Evolutionary conservation across 2,888 invertebrate species (phyloP).

Genomic region (Drosophila colorata): DNA sequence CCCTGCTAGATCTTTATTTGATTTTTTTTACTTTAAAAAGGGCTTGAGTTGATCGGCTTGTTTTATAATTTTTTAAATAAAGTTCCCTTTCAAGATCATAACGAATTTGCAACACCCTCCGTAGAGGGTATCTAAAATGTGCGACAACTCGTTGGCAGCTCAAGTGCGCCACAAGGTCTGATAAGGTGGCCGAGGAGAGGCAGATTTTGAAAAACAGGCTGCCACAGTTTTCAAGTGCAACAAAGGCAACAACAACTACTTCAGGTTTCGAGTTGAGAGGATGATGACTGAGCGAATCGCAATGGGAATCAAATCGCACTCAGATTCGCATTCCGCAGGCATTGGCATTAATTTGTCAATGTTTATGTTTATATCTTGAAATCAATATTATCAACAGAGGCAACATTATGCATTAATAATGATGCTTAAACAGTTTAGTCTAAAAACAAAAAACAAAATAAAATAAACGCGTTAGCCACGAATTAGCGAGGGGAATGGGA

Average conservation of each 20-base stretch:
- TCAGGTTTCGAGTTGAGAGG: constrained; percentile 53
- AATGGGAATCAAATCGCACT: constrained; percentile 30
- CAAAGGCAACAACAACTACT: constrained; percentile 46
- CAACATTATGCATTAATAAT: constrained; percentile 66
- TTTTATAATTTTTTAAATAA: too few relatives aligned
- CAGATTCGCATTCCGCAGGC: constrained; percentile 15
- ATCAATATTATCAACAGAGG: constrained; percentile 65
- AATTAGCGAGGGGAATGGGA: not conserved
- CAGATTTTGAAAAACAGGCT: constrained; percentile 39
- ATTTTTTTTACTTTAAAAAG: too few relatives aligned
- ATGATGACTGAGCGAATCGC: constrained; percentile 51
- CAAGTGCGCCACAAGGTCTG: constrained; percentile 68
- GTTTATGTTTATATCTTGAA: constrained; percentile 68
- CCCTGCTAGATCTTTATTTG: too few relatives aligned
- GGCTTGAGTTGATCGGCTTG: too few relatives aligned
- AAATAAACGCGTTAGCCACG: constrained; percentile 26
- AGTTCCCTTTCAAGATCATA: too few relatives aligned
- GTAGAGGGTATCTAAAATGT: constrained; percentile 19
- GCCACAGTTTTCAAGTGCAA: constrained; percentile 58
- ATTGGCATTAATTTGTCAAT: constrained; percentile 77
- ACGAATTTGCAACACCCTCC: too few relatives aligned
- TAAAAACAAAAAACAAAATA: constrained; percentile 13
- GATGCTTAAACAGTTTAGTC: constrained; percentile 55
- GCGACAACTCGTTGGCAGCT: constrained; percentile 39
- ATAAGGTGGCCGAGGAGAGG: constrained; percentile 51